Conservation (phyloP, 2,113 vertebrate genomes). For the Plecturocebus donacophilus region DNA sequence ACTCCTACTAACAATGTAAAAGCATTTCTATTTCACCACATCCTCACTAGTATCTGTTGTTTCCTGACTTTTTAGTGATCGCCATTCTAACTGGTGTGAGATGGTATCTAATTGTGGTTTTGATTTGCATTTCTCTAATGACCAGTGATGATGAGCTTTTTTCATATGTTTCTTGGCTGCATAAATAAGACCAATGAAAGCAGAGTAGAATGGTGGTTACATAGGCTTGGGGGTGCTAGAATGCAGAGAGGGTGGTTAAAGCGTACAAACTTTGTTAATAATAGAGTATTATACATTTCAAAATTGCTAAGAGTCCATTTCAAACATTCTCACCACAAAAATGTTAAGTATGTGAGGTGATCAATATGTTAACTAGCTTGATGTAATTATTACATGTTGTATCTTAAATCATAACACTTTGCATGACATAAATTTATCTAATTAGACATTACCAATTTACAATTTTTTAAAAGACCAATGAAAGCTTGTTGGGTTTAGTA, state of each 20-base stretch:
- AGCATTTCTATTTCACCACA: too few species aligned
- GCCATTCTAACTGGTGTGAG: too few species aligned
- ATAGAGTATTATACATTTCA: background rate
- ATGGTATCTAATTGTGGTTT: too few species aligned
- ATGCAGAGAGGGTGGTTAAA: background rate
- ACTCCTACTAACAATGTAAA: too few species aligned
- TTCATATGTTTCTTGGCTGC: too few species aligned
- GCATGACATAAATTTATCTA: background rate
- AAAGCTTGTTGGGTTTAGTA: background rate
- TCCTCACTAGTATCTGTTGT: too few species aligned
- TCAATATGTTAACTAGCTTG: background rate
- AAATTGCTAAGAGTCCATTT: background rate
- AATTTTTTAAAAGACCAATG: background rate
- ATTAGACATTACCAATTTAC: background rate
- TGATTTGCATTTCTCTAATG: too few species aligned
- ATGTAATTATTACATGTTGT: background rate
- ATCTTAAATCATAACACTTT: background rate
- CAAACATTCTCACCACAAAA: background rate
- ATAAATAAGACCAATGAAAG: background rate
- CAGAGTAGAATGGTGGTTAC: background rate
- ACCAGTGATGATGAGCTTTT: too few species aligned
- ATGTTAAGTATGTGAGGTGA: background rate
- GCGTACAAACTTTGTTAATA: background rate
- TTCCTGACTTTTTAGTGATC: too few species aligned
- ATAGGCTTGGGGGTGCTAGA: background rate